These are phyloP conservation scores for Trogon melanurus DNA, from an alignment of 2,113 vertebrate species.

Conservation along the genomic window DNA sequence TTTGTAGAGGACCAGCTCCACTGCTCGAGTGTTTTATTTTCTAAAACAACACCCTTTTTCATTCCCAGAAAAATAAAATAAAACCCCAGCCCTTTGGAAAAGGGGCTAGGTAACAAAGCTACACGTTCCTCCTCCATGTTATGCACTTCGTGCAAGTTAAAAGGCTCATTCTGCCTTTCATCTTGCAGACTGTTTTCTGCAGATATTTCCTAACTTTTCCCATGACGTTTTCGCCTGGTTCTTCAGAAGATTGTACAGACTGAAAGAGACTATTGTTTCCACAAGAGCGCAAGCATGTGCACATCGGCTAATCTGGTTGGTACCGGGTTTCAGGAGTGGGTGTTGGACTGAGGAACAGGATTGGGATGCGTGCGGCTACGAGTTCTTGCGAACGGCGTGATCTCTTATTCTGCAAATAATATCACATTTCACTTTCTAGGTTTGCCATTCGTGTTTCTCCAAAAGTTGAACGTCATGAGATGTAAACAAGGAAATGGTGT, in stretches of 20 bases:
- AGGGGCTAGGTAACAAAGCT: neutral
- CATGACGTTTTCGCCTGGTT: slow-evolving; percentile 76
- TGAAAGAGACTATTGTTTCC: slow-evolving; percentile 83
- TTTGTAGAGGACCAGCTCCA: neutral
- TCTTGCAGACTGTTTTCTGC: slow-evolving; percentile 72
- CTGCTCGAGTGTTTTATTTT: neutral
- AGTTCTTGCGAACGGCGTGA: neutral
- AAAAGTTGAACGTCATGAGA: neutral
- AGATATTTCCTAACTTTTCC: slow-evolving; percentile 80
- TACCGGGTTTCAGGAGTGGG: slow-evolving; percentile 75
- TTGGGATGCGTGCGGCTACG: neutral
- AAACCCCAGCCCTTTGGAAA: neutral
- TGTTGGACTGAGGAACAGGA: slow-evolving; percentile 31
- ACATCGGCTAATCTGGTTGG: slow-evolving; percentile 59
- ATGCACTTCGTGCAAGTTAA: slow-evolving; percentile 47
- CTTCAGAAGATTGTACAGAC: slow-evolving; percentile 67
- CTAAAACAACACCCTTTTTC: neutral
- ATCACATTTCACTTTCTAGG: slow-evolving; percentile 19
- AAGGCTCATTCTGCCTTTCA: slow-evolving; percentile 69
- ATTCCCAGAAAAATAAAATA: neutral
- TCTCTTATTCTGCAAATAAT: slow-evolving; percentile 25
- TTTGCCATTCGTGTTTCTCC: neutral
- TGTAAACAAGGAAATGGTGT: neutral
- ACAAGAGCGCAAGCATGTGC: slow-evolving; percentile 56
- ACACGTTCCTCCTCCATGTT: neutral